Evolutionary conservation across 2,797 vertebrate species (phyloP).

Genomic region (Podarcis siculus): DNA sequence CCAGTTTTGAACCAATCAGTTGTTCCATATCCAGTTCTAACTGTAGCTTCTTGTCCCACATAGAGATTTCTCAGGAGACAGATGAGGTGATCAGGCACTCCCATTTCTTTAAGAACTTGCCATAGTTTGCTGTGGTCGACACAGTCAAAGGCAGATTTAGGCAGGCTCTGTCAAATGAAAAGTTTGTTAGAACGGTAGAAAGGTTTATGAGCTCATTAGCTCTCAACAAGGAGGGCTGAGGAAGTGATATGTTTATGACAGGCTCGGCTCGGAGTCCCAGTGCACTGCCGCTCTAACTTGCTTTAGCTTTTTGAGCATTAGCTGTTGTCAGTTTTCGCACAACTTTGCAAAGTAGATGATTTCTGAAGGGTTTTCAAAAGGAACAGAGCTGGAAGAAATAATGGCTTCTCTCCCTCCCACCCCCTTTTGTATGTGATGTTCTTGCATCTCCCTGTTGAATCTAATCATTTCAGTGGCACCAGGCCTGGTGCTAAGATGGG

Average conservation of each 20-base stretch:
- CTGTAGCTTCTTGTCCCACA: too few species aligned
- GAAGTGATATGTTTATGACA: conserved; percentile 22
- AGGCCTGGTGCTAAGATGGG: too few species aligned
- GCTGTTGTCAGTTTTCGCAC: background rate
- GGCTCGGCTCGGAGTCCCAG: background rate
- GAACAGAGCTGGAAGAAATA: background rate
- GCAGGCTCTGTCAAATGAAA: background rate
- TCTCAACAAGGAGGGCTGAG: background rate
- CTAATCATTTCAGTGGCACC: too few species aligned
- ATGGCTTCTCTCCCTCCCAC: background rate
- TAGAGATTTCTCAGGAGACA: too few species aligned
- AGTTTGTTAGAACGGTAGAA: conserved; percentile 14
- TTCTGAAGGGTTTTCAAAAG: background rate
- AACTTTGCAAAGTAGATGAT: background rate
- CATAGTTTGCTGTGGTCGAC: too few species aligned
- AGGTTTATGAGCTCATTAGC: conserved; percentile 34
- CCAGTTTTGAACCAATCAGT: too few species aligned
- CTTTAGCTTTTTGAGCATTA: conserved; percentile 12
- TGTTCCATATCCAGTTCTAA: too few species aligned
- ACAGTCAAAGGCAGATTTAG: background rate
- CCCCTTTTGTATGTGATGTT: accelerated
- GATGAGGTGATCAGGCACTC: too few species aligned
- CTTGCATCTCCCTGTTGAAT: too few species aligned
- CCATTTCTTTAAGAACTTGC: too few species aligned
- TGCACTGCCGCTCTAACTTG: background rate